Percentiles rank a stretch among this genome's conserved stretches.
Evolutionary conservation across 2,797 vertebrate genomes (phyloP).

Genomic region (Bradypodion pumilum): DNA sequence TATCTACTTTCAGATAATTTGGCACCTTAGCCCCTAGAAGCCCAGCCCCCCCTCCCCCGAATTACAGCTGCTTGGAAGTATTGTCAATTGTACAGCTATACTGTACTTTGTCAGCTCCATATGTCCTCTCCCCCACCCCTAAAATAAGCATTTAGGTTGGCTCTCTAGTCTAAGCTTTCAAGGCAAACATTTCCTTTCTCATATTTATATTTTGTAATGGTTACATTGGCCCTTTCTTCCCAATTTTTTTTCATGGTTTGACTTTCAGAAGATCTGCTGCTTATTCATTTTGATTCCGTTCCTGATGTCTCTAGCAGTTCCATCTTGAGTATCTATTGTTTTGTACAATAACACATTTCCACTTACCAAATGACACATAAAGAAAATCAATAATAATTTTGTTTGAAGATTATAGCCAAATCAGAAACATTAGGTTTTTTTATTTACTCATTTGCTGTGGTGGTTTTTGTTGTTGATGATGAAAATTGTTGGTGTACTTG

Average conservation of each 20-base stretch:
- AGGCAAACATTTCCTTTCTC: background rate
- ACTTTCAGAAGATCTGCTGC: too few relatives aligned
- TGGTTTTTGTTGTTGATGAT: background rate
- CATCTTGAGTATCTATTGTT: too few relatives aligned
- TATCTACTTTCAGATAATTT: constrained; percentile 9
- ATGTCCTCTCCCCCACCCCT: too few relatives aligned
- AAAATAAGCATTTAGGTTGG: too few relatives aligned
- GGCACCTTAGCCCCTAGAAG: background rate
- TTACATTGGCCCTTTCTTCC: background rate
- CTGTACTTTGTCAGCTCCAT: background rate
- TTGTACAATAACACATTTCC: too few relatives aligned
- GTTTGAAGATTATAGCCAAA: too few relatives aligned
- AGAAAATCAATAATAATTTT: too few relatives aligned
- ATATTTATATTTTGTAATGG: background rate
- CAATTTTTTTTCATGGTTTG: background rate
- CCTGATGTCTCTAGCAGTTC: too few relatives aligned
- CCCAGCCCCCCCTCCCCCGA: background rate
- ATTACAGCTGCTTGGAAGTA: too few relatives aligned
- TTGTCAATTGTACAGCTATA: background rate
- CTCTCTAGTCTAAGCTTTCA: background rate
- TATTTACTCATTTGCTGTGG: too few relatives aligned
- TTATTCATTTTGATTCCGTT: background rate
- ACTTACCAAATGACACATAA: too few relatives aligned
- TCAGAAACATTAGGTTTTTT: too few relatives aligned
- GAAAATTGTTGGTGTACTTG: background rate